Conservation (phyloP, 2,888 invertebrate genomes). For the Agonopterix heracliana region DNA sequence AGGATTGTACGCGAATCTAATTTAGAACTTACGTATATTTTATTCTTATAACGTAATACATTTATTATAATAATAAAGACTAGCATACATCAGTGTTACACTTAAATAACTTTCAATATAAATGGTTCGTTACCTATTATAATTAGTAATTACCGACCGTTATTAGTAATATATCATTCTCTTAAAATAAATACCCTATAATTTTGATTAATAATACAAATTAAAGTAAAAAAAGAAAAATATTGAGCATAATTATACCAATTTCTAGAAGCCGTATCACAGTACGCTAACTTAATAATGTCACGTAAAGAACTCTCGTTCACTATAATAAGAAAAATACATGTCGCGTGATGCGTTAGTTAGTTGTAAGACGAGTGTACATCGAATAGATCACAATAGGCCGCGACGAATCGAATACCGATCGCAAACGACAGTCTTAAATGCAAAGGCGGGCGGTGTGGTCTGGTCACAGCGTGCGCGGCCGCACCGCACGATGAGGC, state of each 20-base stretch:
- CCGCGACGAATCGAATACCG: constrained; percentile 25
- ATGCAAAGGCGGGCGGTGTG: constrained; percentile 19
- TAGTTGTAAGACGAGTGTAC: background rate
- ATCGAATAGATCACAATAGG: constrained; percentile 25
- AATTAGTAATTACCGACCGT: constrained; percentile 18
- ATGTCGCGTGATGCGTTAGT: too few relatives aligned
- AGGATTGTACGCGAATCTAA: constrained; percentile 41
- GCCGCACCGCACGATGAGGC: constrained; percentile 2
- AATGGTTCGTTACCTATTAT: constrained; percentile 29
- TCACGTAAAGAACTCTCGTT: constrained; percentile 12
- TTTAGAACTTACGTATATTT: constrained; percentile 48
- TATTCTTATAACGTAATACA: constrained; percentile 44
- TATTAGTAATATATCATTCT: constrained; percentile 16
- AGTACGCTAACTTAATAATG: constrained; percentile 63
- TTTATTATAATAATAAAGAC: constrained; percentile 65
- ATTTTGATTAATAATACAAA: constrained; percentile 43
- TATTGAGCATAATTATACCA: constrained; percentile 62
- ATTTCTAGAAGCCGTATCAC: constrained; percentile 66
- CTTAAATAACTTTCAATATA: constrained; percentile 46
- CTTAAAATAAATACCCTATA: constrained; percentile 18
- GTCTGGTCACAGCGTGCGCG: constrained; percentile 3
- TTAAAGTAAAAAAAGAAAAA: constrained; percentile 37
- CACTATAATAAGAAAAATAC: background rate
- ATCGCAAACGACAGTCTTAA: constrained; percentile 31
- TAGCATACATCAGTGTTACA: constrained; percentile 69